Evolutionary conservation across 2,797 vertebrate genomes (phyloP), one percentile per base, ranked within the genome.

Genomic region (Tangara arthus): DNA sequence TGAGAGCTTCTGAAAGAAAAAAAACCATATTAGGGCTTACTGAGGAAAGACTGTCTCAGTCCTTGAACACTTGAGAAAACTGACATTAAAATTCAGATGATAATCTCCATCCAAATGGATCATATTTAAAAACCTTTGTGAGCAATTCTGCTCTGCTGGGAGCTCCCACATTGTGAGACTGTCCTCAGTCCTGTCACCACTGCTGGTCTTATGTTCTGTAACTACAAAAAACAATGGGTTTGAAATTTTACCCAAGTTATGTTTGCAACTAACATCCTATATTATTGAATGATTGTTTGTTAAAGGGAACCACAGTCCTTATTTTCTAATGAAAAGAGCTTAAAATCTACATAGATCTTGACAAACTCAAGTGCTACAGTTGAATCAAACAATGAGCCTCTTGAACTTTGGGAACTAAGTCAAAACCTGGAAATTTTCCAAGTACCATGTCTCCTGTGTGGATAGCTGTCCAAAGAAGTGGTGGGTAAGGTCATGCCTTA

Each of bases 371-470:
- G 76, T 8, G 6, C 27, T 76, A 28, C 16, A 53, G 6, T 2
- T 83, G 42, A 61, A 18, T 72, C 32, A 69, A 78, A 71, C 56
- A 83, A 91, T 20, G 6, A 81, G 24, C 13, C 28, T 64, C 77
- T 27, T n/a, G 26, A 77, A 24, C 56, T 73, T 52, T 86, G 15
- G 21, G 12, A 39, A 17, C 9, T 12, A 23, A 86, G 66, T 30
- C 21, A 93, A 65, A 93, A 69, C 12, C 11, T 73, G 32, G 37
- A 84, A 28, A 9, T 37, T 78, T 75, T 70, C 68, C 41, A 87
- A 83, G n/a, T 28, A 56, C 10, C 3, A 0, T 47, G 12, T n/a
- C 55, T 61, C 27, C 61, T 50, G 0, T 19, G 28, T 28, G 7
- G 16, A n/a, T 35, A 70, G 27, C 49, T 68, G 24, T 49, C 34